Evolutionary conservation across 2,797 vertebrate species (phyloP), one percentile per base, ranked within the genome.

Genomic region (Cetoscarus ocellatus): DNA sequence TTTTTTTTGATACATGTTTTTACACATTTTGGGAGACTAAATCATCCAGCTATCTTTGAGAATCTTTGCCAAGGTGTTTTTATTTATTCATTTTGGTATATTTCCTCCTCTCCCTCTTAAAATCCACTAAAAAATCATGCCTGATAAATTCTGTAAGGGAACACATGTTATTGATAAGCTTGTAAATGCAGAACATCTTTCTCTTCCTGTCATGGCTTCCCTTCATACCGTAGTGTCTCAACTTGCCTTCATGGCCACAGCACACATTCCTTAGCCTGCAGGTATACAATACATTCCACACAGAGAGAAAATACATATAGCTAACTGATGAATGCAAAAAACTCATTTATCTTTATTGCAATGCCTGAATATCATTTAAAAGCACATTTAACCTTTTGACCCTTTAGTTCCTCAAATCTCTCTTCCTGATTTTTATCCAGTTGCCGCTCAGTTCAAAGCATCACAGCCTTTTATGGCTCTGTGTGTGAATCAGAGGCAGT

Each of bases 401-500:
- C 11, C 59, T 52, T 56, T 10, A 44, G 6, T 7, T 5, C 12
- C 40, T 67, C 35, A 17, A 15, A 57, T 45, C 50, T 50, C 43
- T 73, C 84, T 91, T 93, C 92, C 91, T 92, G 64, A 8, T 87
- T 80, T 79, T 51, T 18, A 49, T 10, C 93, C 93, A 93, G 90
- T 93, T 60, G 44, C 14, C 12, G 19, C 54, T 86, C 74, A 69
- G 59, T 40, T 67, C 54, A 76, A 72, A 68, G 72, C 74, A 80
- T 77, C 74, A 67, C 73, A 36, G 79, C 94, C 93, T 91, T 94
- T 75, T 94, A 94, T 89, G 94, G 94, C 50, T 70, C 63, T 85
- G 70, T 27, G 80, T 73, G 70, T 51, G 45, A 39, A 43, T 44
- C 49, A 54, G 66, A 73, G 69, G 67, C 66, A 77, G 58, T 58